phyloP scores from a whole-genome alignment of 2,888 invertebrate genomes.

The Caradrina clavipalpis region DNA sequence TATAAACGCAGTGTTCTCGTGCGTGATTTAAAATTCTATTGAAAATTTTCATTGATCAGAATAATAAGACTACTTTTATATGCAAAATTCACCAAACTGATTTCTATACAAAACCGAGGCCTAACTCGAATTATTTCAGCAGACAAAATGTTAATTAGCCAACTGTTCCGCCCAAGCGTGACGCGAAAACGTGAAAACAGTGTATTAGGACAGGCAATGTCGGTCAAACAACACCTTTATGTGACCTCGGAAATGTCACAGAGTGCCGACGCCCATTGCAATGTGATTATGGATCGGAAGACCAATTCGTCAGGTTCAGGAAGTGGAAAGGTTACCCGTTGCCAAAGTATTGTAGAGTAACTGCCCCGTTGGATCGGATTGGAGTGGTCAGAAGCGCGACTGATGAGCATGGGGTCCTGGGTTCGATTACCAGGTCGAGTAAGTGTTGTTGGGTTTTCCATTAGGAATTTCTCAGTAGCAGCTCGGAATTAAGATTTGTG shows the following conservation, averaged over 20 bases:
- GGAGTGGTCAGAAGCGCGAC: too few species aligned
- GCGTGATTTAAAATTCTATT: too few species aligned
- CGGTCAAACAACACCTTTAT: conserved; percentile 66
- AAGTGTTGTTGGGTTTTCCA: too few species aligned
- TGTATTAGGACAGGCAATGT: conserved; percentile 70
- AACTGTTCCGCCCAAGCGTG: conserved; percentile 60
- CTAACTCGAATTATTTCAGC: conserved; percentile 28
- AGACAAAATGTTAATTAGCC: conserved; percentile 61
- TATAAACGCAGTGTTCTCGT: neutral
- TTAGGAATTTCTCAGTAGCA: too few species aligned
- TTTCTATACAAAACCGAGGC: conserved; percentile 31
- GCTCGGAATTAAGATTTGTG: too few species aligned
- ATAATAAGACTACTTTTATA: neutral
- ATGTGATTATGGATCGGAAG: conserved; percentile 16
- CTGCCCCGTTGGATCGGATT: too few species aligned
- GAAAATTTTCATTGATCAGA: too few species aligned
- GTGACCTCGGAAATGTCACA: conserved; percentile 56
- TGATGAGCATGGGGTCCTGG: too few species aligned
- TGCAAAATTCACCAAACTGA: neutral
- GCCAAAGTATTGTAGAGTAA: too few species aligned
- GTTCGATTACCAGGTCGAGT: too few species aligned
- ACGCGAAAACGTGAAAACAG: conserved; percentile 64
- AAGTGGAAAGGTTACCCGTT: conserved; percentile 20
- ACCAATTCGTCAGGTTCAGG: conserved; percentile 9
- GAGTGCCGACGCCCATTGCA: conserved; percentile 25